A percentile compares a stretch with the other conserved stretches of the same genome.
These are phyloP conservation scores for Indri indri DNA, from an alignment of 2,113 vertebrate species.

Conservation along the genomic window DNA sequence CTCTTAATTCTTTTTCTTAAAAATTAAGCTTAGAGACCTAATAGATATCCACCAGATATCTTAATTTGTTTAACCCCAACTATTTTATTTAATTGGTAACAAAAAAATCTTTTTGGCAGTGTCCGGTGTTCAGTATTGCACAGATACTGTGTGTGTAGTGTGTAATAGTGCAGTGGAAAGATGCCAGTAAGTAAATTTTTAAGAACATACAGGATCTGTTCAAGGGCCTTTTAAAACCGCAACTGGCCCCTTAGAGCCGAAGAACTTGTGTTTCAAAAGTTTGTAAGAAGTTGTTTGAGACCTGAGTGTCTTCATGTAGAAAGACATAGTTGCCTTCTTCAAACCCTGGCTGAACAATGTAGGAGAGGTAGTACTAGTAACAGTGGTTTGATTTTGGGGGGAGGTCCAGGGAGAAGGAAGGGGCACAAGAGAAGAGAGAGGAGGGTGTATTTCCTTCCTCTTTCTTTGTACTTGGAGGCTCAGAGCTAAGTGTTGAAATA, in stretches of 20 bases:
- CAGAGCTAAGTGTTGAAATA: constrained; percentile 57
- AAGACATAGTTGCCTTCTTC: background rate
- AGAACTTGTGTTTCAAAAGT: background rate
- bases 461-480: constrained; percentile 42
- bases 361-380: background rate
- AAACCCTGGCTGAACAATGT: background rate
- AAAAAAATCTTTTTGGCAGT: background rate
- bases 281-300: background rate
- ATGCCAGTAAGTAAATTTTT: background rate
- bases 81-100: background rate
- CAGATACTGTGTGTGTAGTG: background rate
- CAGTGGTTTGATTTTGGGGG: background rate
- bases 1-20: background rate
- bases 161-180: background rate
- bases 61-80: background rate
- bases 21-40: background rate
- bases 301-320: background rate
- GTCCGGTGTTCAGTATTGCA: background rate
- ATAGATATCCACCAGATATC: background rate
- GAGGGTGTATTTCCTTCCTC: constrained; percentile 66
- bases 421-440: background rate
- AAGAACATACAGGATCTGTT: background rate
- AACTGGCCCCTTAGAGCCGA: background rate
- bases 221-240: background rate
- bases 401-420: background rate